These are phyloP conservation scores for Cisticola juncidis DNA, from an alignment of 2,113 vertebrate species.

Conservation along the genomic window DNA sequence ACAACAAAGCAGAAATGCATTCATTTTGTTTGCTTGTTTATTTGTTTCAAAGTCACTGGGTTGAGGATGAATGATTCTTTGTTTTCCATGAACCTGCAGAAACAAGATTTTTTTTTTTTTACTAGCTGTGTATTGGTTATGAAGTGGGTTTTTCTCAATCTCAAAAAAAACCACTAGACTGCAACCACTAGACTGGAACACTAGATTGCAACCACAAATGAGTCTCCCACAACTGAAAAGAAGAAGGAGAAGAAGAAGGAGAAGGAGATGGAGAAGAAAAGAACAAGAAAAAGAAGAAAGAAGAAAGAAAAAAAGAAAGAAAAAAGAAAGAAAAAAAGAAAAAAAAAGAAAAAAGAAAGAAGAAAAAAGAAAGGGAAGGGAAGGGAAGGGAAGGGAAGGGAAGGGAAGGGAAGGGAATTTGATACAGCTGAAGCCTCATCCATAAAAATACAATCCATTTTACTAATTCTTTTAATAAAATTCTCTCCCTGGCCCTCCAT, in stretches of 20 bases:
- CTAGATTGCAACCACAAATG: background rate
- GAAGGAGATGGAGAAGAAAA: no score
- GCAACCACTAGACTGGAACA: no score
- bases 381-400: no score
- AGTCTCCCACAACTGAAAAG: background rate
- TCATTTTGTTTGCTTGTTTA: conserved; percentile 39
- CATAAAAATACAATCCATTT: background rate
- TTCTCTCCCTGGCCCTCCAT: background rate
- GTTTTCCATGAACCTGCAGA: background rate
- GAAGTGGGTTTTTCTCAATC: background rate
- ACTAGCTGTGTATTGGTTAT: background rate
- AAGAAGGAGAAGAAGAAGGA: background rate
- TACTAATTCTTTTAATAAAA: background rate
- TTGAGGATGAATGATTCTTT: background rate
- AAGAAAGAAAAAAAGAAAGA: fast-evolving
- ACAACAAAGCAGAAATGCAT: conserved; percentile 1
- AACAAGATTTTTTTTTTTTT: background rate
- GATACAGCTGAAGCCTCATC: background rate
- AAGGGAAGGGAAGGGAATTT: background rate
- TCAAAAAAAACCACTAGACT: background rate
- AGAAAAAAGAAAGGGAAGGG: no score
- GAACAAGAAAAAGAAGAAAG: fast-evolving
- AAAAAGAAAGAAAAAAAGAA: fast-evolving
- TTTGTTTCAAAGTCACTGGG: background rate
- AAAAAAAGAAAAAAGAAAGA: fast-evolving